A percentile compares a stretch with the other conserved stretches of the same genome.
These are phyloP conservation scores for Drosophila colorata DNA, from an alignment of 2,888 invertebrate genomes.

Conservation along the genomic window DNA sequence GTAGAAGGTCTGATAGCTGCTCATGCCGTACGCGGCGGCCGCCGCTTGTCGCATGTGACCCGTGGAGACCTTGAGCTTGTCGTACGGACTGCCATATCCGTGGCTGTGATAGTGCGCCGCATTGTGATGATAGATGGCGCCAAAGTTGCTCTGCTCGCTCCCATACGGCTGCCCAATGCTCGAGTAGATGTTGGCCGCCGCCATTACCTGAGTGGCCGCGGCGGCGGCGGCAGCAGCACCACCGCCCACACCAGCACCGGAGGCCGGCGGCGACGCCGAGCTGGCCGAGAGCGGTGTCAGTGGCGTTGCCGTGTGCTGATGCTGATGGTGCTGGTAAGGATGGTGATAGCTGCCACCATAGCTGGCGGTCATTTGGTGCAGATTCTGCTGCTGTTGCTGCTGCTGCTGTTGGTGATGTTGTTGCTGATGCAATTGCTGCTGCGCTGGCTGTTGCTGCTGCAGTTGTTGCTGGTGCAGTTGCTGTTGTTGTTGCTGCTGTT, in stretches of 20 bases:
- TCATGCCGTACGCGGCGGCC: constrained; percentile 80
- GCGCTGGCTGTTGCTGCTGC: constrained; percentile 43
- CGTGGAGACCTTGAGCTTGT: constrained; percentile 83
- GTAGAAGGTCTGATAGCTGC: constrained; percentile 84
- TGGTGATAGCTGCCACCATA: constrained; percentile 55
- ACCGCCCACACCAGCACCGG: constrained; percentile 20
- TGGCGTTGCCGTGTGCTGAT: constrained; percentile 48
- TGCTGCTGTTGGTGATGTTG: constrained; percentile 50
- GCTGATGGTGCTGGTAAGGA: constrained; percentile 49
- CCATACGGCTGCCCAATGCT: constrained; percentile 83
- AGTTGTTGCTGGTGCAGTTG: constrained; percentile 29
- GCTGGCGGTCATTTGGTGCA: constrained; percentile 46
- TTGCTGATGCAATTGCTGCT: constrained; percentile 39
- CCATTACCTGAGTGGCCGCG: constrained; percentile 72
- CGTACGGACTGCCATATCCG: constrained; percentile 83
- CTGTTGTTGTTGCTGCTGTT: constrained; percentile 41
- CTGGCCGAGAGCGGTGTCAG: constrained; percentile 69
- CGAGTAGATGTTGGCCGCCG: constrained; percentile 82
- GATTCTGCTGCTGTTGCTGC: constrained; percentile 44
- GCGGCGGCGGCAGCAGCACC: constrained; percentile 22
- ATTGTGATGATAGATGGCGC: constrained; percentile 85
- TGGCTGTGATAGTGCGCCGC: constrained; percentile 74
- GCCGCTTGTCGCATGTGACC: constrained; percentile 71
- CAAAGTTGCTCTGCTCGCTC: constrained; percentile 84
- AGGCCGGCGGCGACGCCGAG: constrained; percentile 65